phyloP scores from a whole-genome alignment of 2,888 invertebrate genomes.

The Leistus spinibarbis region DNA sequence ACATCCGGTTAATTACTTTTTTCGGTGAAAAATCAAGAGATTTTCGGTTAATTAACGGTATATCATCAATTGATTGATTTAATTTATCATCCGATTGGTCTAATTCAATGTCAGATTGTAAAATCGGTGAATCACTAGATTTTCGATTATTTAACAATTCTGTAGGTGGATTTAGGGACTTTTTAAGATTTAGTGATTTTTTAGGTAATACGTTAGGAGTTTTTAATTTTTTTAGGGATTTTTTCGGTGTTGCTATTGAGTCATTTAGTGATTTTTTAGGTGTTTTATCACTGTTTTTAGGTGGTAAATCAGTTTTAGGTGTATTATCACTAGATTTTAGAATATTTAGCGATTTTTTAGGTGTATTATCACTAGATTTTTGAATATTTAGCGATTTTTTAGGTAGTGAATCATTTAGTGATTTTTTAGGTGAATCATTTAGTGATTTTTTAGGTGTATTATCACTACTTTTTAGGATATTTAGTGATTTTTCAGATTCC shows the following conservation, averaged over 20 bases:
- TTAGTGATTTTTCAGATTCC: no score
- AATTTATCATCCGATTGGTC: no score
- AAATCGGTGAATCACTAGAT: not conserved
- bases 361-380: conserved; percentile 22
- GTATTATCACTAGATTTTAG: conserved; percentile 25
- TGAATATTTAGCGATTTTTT: conserved; percentile 2
- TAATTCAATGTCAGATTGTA: no score
- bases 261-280: conserved; percentile 10
- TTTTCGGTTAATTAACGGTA: no score
- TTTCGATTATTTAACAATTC: not conserved
- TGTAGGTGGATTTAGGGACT: not conserved
- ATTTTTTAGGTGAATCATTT: not conserved
- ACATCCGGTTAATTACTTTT: no score
- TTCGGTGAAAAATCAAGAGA: no score
- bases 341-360: conserved; percentile 4
- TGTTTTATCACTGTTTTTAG: not conserved
- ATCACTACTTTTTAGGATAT: no score
- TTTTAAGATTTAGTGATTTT: not conserved
- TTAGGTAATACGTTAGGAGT: not conserved
- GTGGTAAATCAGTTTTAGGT: not conserved
- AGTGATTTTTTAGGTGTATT: no score
- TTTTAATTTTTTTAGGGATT: not conserved
- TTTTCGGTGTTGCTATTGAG: not conserved
- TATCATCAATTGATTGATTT: no score
- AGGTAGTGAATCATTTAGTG: not conserved